Evolutionary conservation across 92 coral and sea anemone genomes (phyloP).

Genomic region (Porites rus): DNA sequence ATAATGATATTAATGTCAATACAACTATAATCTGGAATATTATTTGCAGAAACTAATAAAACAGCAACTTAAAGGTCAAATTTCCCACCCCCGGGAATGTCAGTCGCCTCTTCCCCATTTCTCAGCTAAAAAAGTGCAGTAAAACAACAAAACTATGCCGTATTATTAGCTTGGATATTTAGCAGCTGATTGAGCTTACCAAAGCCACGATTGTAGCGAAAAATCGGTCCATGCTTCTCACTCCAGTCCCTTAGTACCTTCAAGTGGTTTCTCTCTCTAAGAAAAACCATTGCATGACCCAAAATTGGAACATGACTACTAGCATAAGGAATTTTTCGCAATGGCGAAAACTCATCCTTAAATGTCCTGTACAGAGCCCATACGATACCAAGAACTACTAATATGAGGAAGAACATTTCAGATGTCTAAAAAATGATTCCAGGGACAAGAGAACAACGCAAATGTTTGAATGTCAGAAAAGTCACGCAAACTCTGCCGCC

Average conservation of each 20-base stretch:
- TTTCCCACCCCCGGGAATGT: too few relatives aligned
- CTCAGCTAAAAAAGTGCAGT: too few relatives aligned
- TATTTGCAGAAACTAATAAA: too few relatives aligned
- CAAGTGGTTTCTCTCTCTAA: constrained; percentile 42
- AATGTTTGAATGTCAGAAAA: not conserved
- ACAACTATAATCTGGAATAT: too few relatives aligned
- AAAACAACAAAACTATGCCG: not conserved
- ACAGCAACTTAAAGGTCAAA: too few relatives aligned
- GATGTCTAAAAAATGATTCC: not conserved
- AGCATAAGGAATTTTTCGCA: constrained; percentile 47
- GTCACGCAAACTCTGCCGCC: constrained; percentile 1
- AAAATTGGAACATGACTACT: constrained; percentile 38
- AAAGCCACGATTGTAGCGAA: constrained; percentile 54
- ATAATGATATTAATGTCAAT: too few relatives aligned
- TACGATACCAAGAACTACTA: not conserved
- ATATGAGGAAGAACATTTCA: not conserved
- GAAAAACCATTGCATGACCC: constrained; percentile 42
- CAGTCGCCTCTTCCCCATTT: too few relatives aligned
- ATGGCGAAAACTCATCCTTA: constrained; percentile 38
- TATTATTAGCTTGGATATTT: not conserved
- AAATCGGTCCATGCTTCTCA: constrained; percentile 57
- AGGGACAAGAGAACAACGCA: not conserved
- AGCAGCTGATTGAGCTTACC: constrained; percentile 18
- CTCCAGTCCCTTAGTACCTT: constrained; percentile 56
- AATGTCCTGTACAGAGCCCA: constrained; percentile 32